phyloP scores from a whole-genome alignment of 2,797 vertebrate species.

The Acrocephalus scirpaceus region DNA sequence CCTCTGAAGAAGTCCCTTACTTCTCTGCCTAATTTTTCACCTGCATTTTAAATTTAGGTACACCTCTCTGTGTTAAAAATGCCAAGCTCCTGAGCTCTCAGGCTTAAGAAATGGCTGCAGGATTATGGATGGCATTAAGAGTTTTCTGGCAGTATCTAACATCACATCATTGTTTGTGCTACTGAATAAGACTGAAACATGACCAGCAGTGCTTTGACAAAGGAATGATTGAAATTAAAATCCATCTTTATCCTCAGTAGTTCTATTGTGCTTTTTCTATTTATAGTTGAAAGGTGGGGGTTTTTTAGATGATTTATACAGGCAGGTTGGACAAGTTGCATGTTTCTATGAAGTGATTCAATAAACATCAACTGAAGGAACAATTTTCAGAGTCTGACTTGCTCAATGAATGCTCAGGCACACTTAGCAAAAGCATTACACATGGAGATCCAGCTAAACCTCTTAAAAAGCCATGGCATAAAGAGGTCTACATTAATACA shows the following conservation, averaged over 20 bases:
- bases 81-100: not conserved
- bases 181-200: not conserved
- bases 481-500: not conserved
- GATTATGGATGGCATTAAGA: not conserved
- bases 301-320: not conserved
- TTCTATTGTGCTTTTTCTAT: not conserved
- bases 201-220: not conserved
- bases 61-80: not conserved
- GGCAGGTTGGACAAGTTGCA: not conserved
- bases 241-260: slow-evolving; percentile 1
- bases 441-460: not conserved
- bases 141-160: not conserved
- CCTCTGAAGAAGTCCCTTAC: not conserved
- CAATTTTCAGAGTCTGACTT: not conserved
- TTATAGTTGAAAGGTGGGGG: not conserved
- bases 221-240: slow-evolving; percentile 8
- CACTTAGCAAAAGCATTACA: not conserved
- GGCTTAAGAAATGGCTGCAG: not conserved
- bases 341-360: not conserved
- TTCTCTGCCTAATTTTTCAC: not conserved
- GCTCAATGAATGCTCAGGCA: not conserved
- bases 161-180: not conserved
- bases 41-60: not conserved
- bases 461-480: not conserved
- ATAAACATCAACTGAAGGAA: not conserved